Evolutionary conservation across 2,113 vertebrate species (phyloP).

Genomic region (Empidonax traillii): DNA sequence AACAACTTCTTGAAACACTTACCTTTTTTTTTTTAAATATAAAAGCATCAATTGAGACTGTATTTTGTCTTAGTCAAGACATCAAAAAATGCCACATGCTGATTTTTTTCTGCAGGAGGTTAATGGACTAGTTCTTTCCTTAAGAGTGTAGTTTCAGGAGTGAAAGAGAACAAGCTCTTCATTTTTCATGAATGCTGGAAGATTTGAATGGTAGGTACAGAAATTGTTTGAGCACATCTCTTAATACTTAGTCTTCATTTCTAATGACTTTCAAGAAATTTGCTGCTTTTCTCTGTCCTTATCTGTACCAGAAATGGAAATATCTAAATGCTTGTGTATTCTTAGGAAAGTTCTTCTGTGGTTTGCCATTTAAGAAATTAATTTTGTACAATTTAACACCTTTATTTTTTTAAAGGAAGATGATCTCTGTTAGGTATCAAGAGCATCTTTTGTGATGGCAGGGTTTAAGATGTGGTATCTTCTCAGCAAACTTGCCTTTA

Average conservation of each 20-base stretch:
- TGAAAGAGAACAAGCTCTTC: background rate
- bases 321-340: background rate
- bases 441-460: background rate
- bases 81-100: background rate
- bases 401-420: background rate
- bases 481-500: background rate
- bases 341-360: background rate
- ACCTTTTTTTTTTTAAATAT: background rate
- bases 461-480: background rate
- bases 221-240: background rate
- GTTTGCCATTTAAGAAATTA: background rate
- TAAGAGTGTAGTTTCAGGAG: background rate
- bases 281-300: background rate
- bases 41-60: background rate
- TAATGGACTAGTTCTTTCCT: background rate
- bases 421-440: background rate
- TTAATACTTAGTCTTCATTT: background rate
- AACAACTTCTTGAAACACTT: background rate
- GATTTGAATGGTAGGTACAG: background rate
- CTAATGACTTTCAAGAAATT: background rate
- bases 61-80: constrained; percentile 24
- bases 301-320: background rate
- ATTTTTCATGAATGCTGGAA: background rate
- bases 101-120: background rate
- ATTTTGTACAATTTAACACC: background rate